phyloP scores from a whole-genome alignment of 2,113 vertebrate genomes.

The Girardinichthys multiradiatus region DNA sequence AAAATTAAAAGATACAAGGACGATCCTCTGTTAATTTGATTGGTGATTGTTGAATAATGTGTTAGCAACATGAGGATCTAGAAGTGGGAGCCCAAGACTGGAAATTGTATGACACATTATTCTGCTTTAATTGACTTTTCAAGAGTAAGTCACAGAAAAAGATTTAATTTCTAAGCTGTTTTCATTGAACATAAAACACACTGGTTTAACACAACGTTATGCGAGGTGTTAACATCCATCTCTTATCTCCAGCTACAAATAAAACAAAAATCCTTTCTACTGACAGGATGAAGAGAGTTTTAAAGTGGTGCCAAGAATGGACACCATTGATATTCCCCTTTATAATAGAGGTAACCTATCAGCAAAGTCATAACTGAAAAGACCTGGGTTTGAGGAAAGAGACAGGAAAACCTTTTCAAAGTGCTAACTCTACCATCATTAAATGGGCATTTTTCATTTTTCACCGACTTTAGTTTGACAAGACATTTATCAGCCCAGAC shows the following conservation, averaged over 20 bases:
- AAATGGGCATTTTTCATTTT: slow-evolving; percentile 25
- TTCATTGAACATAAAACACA: too few relatives aligned
- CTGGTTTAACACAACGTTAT: too few relatives aligned
- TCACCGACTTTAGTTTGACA: slow-evolving; percentile 10
- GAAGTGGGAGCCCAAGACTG: too few relatives aligned
- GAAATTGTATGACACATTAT: too few relatives aligned
- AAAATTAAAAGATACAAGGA: too few relatives aligned
- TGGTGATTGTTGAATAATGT: too few relatives aligned
- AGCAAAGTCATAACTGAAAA: slow-evolving; percentile 22
- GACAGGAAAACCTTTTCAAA: slow-evolving; percentile 39
- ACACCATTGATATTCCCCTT: slow-evolving; percentile 33
- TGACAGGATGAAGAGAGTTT: background rate
- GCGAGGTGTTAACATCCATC: background rate
- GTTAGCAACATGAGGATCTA: too few relatives aligned
- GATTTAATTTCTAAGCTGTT: too few relatives aligned
- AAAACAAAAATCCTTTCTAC: background rate
- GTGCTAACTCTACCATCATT: slow-evolving; percentile 5
- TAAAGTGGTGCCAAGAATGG: slow-evolving; percentile 13
- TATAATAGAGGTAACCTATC: slow-evolving; percentile 29
- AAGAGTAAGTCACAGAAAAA: too few relatives aligned
- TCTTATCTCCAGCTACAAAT: background rate
- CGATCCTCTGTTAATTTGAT: too few relatives aligned
- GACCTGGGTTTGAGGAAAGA: slow-evolving; percentile 1
- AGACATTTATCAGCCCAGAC: slow-evolving; percentile 39
- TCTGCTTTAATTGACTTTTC: too few relatives aligned